A percentile compares a stretch with the other conserved stretches of the same genome.
Evolutionary conservation across 1,140 invertebrate genomes (phyloP).

Genomic region (Bombus sibiricus): DNA sequence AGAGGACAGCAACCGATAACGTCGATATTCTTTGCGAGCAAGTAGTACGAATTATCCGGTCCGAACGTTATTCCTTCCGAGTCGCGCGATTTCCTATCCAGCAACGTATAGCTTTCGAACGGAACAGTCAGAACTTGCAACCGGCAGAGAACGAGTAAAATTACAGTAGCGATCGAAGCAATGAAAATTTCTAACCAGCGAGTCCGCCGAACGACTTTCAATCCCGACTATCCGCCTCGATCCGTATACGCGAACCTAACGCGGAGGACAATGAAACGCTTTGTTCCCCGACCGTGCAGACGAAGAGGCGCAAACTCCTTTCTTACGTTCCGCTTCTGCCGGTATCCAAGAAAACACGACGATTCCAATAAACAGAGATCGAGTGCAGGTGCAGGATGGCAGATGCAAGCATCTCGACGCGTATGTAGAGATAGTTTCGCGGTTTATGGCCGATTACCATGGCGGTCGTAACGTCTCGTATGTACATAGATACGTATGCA

Average conservation of each 20-base stretch:
- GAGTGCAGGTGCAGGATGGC: constrained; percentile 74
- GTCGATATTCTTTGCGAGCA: neutral
- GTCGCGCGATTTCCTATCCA: constrained; percentile 11
- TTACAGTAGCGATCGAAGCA: neutral
- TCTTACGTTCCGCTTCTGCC: constrained; percentile 55
- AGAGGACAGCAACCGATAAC: no score
- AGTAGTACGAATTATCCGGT: neutral
- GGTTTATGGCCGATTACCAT: constrained; percentile 81
- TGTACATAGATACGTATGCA: constrained; percentile 55
- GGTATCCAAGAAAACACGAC: constrained; percentile 59
- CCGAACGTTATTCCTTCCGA: neutral
- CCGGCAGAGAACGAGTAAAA: neutral
- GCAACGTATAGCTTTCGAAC: no score
- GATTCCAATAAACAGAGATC: constrained; percentile 78
- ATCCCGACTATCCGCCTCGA: neutral
- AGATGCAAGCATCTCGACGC: constrained; percentile 50
- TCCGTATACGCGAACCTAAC: constrained; percentile 10
- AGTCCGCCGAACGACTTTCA: constrained; percentile 15
- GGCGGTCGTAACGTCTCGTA: constrained; percentile 75
- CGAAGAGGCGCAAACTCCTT: constrained; percentile 32
- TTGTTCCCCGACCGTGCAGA: constrained; percentile 41
- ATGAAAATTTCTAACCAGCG: constrained; percentile 19
- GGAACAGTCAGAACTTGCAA: neutral
- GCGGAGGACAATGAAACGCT: constrained; percentile 52
- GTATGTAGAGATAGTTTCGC: constrained; percentile 77